Conservation (phyloP, 2,797 vertebrate species). For the Urophycis tenuis region DNA sequence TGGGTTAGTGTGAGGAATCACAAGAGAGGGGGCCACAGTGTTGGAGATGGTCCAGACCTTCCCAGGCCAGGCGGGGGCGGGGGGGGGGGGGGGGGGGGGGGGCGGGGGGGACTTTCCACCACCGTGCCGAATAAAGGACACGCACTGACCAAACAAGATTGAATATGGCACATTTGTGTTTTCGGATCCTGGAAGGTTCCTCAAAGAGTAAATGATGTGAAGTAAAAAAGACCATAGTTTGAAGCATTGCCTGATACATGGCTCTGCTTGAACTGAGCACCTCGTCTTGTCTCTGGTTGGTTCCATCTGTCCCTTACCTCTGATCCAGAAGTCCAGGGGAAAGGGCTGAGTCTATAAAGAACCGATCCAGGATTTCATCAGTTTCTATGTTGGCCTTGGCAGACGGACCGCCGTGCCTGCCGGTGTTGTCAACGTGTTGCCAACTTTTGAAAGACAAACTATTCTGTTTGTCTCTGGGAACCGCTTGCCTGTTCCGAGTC, state of each 20-base stretch:
- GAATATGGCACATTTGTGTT: conserved; percentile 43
- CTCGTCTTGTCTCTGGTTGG: neutral
- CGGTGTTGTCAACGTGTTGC: conserved; percentile 29
- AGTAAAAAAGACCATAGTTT: conserved; percentile 16
- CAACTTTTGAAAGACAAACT: conserved; percentile 13
- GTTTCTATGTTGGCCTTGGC: conserved; percentile 21
- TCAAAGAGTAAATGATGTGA: neutral
- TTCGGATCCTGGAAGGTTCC: conserved; percentile 17
- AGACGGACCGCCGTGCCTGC: neutral
- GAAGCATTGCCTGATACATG: neutral
- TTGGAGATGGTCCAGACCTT: conserved; percentile 23
- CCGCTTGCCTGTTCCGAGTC: conserved; percentile 35
- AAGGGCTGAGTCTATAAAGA: neutral
- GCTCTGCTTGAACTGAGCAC: conserved; percentile 1
- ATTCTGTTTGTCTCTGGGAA: conserved; percentile 46
- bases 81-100: neutral
- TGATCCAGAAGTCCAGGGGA: neutral
- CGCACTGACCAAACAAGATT: conserved; percentile 36
- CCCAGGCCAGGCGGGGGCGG: too few relatives aligned
- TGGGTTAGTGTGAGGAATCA: neutral
- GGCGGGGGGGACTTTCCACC: conserved; percentile 34
- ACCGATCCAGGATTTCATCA: neutral
- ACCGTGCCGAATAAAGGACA: conserved; percentile 36
- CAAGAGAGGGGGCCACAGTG: neutral
- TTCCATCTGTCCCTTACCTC: neutral